These are phyloP conservation scores for Bombus waltoni DNA, from an alignment of 1,140 invertebrate genomes.

Conservation along the genomic window DNA sequence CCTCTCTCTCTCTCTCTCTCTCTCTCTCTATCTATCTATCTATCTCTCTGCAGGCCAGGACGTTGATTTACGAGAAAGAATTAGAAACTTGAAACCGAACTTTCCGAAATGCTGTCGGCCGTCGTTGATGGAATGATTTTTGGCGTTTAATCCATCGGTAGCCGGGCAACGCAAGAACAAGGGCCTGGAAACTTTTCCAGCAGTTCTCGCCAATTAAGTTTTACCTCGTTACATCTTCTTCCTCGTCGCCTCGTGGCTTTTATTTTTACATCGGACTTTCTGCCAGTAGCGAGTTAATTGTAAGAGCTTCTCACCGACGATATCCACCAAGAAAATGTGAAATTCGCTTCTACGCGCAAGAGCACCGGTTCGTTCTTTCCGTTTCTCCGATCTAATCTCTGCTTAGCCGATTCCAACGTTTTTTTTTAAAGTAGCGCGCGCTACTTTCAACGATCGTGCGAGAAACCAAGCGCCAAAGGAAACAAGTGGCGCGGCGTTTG, in stretches of 20 bases:
- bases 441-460: not conserved
- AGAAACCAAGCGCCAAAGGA: not conserved
- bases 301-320: constrained; percentile 47
- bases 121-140: constrained; percentile 32
- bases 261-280: constrained; percentile 46
- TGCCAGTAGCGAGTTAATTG: constrained; percentile 47
- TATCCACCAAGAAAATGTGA: constrained; percentile 47
- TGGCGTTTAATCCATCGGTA: constrained; percentile 43
- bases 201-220: constrained; percentile 19
- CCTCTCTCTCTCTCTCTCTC: too few species aligned
- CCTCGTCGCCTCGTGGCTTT: not conserved
- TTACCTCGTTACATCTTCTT: constrained; percentile 35
- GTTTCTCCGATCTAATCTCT: too few species aligned
- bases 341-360: not conserved
- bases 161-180: not conserved
- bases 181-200: not conserved
- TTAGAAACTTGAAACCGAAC: constrained; percentile 14
- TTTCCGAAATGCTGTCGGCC: constrained; percentile 17
- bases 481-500: not conserved
- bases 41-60: not conserved
- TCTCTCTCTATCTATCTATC: not conserved
- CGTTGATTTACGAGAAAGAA: constrained; percentile 30
- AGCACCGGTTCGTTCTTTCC: not conserved
- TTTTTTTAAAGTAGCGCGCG: not conserved
- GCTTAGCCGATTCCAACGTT: not conserved